Conservation (phyloP, 2,797 vertebrate genomes). For the Eulemur mongoz region DNA sequence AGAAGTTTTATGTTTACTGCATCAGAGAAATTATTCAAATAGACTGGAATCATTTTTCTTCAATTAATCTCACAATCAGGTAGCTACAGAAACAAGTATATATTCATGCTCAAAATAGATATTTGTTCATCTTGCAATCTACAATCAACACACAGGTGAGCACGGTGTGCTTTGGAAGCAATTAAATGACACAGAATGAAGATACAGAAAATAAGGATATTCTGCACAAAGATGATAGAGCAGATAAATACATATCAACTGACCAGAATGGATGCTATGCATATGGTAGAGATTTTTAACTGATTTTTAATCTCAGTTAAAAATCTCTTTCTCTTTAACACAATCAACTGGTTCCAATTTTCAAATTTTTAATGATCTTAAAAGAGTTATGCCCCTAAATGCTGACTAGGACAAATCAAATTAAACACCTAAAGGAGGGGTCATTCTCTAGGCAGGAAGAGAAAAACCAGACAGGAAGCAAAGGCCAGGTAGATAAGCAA, state of each 20-base stretch:
- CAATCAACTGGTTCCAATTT: slow-evolving; percentile 66
- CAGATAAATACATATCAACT: neutral
- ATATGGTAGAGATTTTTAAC: neutral
- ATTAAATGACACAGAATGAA: neutral
- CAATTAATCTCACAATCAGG: slow-evolving; percentile 38
- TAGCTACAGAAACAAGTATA: slow-evolving; percentile 38
- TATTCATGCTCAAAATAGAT: slow-evolving; percentile 9
- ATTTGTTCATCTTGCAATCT: neutral
- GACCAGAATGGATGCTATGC: neutral
- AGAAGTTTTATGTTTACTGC: slow-evolving; percentile 25
- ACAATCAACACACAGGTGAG: slow-evolving; percentile 35
- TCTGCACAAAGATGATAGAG: neutral
- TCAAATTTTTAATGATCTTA: slow-evolving; percentile 56
- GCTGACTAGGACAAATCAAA: slow-evolving; percentile 66
- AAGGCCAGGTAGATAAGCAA: slow-evolving; percentile 64
- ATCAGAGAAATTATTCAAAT: slow-evolving; percentile 29
- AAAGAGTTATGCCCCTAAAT: slow-evolving; percentile 43
- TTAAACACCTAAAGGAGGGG: slow-evolving; percentile 69
- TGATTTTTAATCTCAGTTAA: too few species aligned
- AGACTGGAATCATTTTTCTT: slow-evolving; percentile 29
- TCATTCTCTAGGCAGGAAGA: slow-evolving; percentile 55
- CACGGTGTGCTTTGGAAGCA: neutral
- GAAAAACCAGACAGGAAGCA: slow-evolving; percentile 53
- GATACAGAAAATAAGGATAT: neutral
- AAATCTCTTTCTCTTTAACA: slow-evolving; percentile 36